Conservation (phyloP, 1,140 invertebrate genomes). For the Drosophila punjabiensis region DNA sequence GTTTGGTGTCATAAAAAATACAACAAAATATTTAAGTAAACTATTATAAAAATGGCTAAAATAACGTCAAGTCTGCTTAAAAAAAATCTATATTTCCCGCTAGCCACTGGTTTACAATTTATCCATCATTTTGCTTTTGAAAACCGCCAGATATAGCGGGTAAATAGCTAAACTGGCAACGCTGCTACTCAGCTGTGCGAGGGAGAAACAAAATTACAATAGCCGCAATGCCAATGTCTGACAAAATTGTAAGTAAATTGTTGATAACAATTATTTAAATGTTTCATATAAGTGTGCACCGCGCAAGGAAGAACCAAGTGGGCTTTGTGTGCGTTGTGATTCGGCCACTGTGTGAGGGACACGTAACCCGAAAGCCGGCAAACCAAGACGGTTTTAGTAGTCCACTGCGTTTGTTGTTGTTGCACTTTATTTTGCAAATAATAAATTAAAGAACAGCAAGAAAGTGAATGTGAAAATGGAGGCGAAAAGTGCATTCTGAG, state of each 20-base stretch:
- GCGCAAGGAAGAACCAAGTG: too few species aligned
- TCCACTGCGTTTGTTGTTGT: constrained; percentile 35
- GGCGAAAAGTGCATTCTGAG: background rate
- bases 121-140: too few species aligned
- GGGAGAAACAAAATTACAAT: constrained; percentile 50
- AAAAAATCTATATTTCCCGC: too few species aligned
- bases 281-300: background rate
- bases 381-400: constrained; percentile 9
- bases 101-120: too few species aligned
- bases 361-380: constrained; percentile 44
- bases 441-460: constrained; percentile 2
- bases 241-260: constrained; percentile 78
- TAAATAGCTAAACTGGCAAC: too few species aligned
- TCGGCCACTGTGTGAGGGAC: background rate
- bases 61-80: too few species aligned
- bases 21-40: too few species aligned
- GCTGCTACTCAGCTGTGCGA: constrained; percentile 24
- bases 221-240: constrained; percentile 61
- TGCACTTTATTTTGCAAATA: constrained; percentile 20
- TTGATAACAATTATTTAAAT: constrained; percentile 29
- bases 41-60: too few species aligned
- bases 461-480: background rate
- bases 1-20: too few species aligned
- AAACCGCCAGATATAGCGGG: too few species aligned
- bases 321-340: background rate